A percentile compares a stretch with the other conserved stretches of the same genome.
These are phyloP conservation scores for Orycteropus afer DNA, from an alignment of 2,113 vertebrate genomes.

Conservation along the genomic window DNA sequence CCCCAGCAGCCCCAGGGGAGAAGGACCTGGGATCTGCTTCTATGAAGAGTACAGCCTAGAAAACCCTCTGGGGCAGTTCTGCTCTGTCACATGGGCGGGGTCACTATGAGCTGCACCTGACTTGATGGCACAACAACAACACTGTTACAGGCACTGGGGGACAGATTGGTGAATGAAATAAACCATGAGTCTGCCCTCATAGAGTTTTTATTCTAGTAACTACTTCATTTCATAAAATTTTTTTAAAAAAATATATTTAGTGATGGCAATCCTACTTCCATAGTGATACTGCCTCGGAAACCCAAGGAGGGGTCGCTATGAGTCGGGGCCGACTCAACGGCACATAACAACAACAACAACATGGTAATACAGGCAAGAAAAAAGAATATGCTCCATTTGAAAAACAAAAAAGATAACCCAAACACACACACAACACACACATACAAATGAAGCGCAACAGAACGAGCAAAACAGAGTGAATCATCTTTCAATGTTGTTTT, in stretches of 20 bases:
- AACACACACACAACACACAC: neutral
- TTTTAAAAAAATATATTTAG: slow-evolving; percentile 22
- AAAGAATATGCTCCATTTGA: neutral
- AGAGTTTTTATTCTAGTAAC: neutral
- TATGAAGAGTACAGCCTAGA: no score
- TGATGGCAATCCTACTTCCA: no score
- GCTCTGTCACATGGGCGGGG: neutral
- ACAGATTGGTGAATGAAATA: neutral
- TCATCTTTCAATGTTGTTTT: neutral
- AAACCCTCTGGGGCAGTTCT: no score
- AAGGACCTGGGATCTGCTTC: no score
- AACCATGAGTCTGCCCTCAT: neutral
- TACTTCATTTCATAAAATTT: neutral
- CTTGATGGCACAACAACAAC: neutral
- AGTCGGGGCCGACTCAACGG: no score
- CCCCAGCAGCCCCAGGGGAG: no score
- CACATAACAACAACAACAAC: no score
- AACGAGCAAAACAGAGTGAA: neutral
- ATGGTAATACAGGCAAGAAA: neutral
- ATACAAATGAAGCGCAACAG: neutral
- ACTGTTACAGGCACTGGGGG: neutral
- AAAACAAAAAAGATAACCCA: neutral
- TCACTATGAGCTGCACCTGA: neutral
- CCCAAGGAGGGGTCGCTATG: no score
- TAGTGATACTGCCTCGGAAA: no score